Percentiles rank a stretch among this genome's conserved stretches.
These are phyloP conservation scores for Thrips palmi DNA, from an alignment of 1,140 invertebrate genomes.

Conservation along the genomic window DNA sequence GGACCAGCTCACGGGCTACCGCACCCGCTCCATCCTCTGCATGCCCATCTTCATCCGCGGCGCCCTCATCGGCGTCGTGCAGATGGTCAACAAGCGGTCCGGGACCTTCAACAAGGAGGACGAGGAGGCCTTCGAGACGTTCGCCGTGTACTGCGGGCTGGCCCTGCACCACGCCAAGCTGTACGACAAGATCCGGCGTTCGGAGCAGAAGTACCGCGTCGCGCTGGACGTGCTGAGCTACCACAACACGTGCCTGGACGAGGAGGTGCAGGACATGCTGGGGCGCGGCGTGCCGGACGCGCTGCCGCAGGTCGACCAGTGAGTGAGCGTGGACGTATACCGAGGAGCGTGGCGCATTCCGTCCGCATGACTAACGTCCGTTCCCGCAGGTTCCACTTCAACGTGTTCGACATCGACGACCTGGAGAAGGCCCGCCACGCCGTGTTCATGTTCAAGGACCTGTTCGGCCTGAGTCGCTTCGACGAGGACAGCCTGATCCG, in stretches of 20 bases:
- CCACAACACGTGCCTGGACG: conserved; percentile 56
- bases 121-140: conserved; percentile 65
- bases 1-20: conserved; percentile 57
- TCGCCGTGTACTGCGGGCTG: conserved; percentile 68
- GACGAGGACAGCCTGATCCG: conserved; percentile 38
- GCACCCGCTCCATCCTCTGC: conserved; percentile 57
- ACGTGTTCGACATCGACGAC: conserved; percentile 44
- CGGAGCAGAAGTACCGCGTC: conserved; percentile 68
- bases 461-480: conserved; percentile 42
- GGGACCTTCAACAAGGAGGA: conserved; percentile 54
- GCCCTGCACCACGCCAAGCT: conserved; percentile 69
- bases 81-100: conserved; percentile 68
- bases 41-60: conserved; percentile 69
- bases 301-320: conserved; percentile 28
- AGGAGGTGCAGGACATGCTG: conserved; percentile 40
- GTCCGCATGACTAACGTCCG: too few relatives aligned
- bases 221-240: conserved; percentile 68
- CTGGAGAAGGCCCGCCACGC: conserved; percentile 47
- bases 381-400: conserved; percentile 45
- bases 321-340: conserved; percentile 14
- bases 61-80: conserved; percentile 61
- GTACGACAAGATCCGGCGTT: conserved; percentile 64
- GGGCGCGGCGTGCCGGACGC: conserved; percentile 21
- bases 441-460: conserved; percentile 60
- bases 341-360: too few relatives aligned